Evolutionary conservation across 2,113 vertebrate genomes (phyloP).

Genomic region (Ciconia stormi): DNA sequence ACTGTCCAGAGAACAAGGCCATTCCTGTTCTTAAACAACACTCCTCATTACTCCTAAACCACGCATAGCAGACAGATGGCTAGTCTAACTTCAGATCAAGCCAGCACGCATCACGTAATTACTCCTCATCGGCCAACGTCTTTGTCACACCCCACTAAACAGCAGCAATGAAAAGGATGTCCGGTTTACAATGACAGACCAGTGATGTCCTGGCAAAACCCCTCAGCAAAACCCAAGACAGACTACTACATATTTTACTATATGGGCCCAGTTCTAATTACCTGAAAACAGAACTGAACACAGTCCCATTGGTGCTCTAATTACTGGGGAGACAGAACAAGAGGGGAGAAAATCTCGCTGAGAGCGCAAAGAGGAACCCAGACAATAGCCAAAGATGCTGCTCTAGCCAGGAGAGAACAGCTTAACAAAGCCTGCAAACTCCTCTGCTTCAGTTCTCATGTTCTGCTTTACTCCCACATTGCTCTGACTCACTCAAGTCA

Average conservation of each 20-base stretch:
- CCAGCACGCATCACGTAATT: neutral
- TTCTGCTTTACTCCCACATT: neutral
- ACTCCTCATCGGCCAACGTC: neutral
- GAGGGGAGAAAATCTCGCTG: neutral
- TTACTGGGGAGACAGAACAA: neutral
- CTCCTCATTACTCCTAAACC: neutral
- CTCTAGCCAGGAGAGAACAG: neutral
- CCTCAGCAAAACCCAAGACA: neutral
- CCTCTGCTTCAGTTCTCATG: neutral
- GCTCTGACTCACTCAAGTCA: neutral
- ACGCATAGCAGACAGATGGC: neutral
- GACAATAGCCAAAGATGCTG: neutral
- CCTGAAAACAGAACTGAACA: neutral
- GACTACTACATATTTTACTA: neutral
- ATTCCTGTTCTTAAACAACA: neutral
- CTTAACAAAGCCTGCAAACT: neutral
- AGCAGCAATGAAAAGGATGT: neutral
- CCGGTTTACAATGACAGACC: neutral
- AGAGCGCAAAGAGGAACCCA: neutral
- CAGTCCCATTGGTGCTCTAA: neutral
- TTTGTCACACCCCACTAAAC: neutral
- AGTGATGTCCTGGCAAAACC: neutral
- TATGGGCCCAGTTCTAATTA: neutral
- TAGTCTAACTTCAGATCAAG: neutral
- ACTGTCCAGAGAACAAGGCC: neutral